Percentiles rank a stretch among this genome's conserved stretches.
These are phyloP conservation scores for Drosophila ambigua DNA, from an alignment of 1,140 invertebrate genomes.

Conservation along the genomic window DNA sequence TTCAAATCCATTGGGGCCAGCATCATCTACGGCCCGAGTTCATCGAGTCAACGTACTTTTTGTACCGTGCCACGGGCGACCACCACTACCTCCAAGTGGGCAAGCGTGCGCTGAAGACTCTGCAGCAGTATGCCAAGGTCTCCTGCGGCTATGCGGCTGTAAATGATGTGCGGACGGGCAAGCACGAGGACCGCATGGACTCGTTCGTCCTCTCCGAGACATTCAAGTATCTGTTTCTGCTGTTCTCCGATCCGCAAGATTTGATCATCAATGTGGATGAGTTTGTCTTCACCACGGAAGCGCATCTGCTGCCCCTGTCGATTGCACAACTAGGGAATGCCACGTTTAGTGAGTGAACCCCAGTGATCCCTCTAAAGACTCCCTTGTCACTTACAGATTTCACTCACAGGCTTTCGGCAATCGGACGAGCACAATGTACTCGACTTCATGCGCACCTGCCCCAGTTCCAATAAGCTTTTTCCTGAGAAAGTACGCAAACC, in stretches of 20 bases:
- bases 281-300: constrained; percentile 98
- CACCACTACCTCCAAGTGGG: constrained; percentile 98
- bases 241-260: constrained; percentile 96
- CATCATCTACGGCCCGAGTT: constrained; percentile 98
- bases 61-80: constrained; percentile 97
- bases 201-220: constrained; percentile 99
- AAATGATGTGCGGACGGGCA: constrained; percentile 95
- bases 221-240: constrained; percentile 97
- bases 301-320: constrained; percentile 95
- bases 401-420: constrained; percentile 76
- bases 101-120: constrained; percentile 93
- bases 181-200: constrained; percentile 98
- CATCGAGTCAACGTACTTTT: constrained; percentile 98
- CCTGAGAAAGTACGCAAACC: constrained; percentile 91
- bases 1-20: constrained; percentile 99
- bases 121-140: constrained; percentile 96
- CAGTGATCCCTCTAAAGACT: background rate
- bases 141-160: constrained; percentile 98
- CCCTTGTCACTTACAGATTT: background rate
- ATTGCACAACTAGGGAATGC: constrained; percentile 86
- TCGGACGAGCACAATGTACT: constrained; percentile 86
- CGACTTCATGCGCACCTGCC: constrained; percentile 91
- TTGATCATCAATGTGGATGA: constrained; percentile 96
- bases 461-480: constrained; percentile 92
- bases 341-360: constrained; percentile 74